These are phyloP conservation scores for Tinamus major DNA, from an alignment of 2,797 vertebrate genomes.

Conservation along the genomic window DNA sequence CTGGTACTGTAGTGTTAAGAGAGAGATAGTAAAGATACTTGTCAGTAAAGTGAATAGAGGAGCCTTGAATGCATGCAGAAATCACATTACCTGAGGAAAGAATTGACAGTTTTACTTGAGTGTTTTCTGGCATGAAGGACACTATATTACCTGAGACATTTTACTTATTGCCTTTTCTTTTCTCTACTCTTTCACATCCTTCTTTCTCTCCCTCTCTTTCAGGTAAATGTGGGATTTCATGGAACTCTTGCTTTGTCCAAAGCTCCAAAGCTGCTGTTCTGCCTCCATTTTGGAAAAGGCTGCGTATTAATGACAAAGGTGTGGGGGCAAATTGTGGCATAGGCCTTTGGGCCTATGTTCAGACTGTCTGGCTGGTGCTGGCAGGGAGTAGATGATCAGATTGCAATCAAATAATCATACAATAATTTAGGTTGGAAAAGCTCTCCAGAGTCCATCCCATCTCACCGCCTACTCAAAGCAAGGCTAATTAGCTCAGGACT, in stretches of 20 bases:
- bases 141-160: background rate
- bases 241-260: background rate
- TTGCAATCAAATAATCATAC: background rate
- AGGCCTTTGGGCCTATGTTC: background rate
- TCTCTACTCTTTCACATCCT: background rate
- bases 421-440: background rate
- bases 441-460: background rate
- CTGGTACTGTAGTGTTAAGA: background rate
- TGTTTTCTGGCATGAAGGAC: background rate
- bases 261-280: background rate
- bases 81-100: background rate
- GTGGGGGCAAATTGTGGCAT: background rate
- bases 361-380: background rate
- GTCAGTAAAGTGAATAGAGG: background rate
- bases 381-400: background rate
- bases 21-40: constrained; percentile 21
- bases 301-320: background rate
- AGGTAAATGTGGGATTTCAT: background rate
- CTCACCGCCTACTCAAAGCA: background rate
- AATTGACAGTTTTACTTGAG: background rate
- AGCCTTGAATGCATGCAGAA: background rate
- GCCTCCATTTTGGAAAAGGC: background rate
- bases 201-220: background rate
- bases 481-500: background rate
- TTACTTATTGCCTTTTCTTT: background rate